Evolutionary conservation across 2,888 invertebrate genomes (phyloP), one percentile per base, ranked within the genome.

Genomic region (Cheilosia urbana): DNA sequence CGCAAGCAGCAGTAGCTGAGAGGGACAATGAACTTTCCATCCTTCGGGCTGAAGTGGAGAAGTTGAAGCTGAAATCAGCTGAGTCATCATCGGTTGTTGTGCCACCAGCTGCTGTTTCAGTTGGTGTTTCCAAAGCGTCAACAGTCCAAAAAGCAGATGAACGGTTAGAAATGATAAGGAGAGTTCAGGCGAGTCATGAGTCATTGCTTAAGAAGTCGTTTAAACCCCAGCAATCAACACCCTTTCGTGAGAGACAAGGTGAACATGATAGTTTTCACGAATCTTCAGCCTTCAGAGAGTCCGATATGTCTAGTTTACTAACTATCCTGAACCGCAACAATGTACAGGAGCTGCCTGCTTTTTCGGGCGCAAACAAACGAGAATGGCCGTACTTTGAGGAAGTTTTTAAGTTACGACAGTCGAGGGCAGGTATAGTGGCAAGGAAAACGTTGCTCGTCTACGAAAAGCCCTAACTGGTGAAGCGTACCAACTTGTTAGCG

Each of bases 1-100:
- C 65, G 1, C 65, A 66, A 24, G 65, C 65, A 7, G 24, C 65
- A 21, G 66, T 66, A 11, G 53, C 40, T 9, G 51, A 66, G n/a
- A 9, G 66, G 6, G 66, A 66, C n/a, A 21, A 24, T 5, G 66
- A 65, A 21, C 49, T 65, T n/a, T n/a, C 24, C 7, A 17, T 2
- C 9, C 37, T 66, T 19, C 49, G 13, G 19, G 51, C 65, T 19
- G 51, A 66, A 19, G 6, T 27, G 27, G 27, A 27, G 5, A 27
- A 27, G 27, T 27, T 27, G 6, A 27, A 27, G 49, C 51, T 37
- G 40, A 51, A 13, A 3, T 40, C 11, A 51, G 24, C 51, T 15
- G 24, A 51, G 24, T 24, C 24, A 13, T 5, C 51, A 2, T 15
- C 15, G 51, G 19, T 9, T 47, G 6, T 19, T 5, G 6, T 19